Evolutionary conservation across 2,888 invertebrate species (phyloP).

Genomic region (Dioctria rufipes): DNA sequence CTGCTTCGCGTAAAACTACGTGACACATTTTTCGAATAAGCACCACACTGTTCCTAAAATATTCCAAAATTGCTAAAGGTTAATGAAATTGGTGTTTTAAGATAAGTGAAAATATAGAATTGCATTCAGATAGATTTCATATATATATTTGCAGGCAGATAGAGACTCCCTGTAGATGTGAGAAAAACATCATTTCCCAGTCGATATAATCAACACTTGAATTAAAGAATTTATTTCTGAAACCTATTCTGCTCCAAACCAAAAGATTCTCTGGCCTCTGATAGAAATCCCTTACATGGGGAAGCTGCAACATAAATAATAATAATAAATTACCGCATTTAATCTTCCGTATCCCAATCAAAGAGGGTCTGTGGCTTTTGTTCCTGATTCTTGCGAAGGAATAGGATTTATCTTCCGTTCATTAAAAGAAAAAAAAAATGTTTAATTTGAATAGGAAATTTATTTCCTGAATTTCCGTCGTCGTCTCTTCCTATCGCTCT

Average conservation of each 20-base stretch:
- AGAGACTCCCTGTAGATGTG: too few relatives aligned
- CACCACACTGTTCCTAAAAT: too few relatives aligned
- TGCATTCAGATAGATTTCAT: too few relatives aligned
- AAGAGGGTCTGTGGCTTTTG: slow-evolving; percentile 26
- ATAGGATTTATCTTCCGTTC: slow-evolving; percentile 15
- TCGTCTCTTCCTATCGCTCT: not conserved
- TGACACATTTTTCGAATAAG: too few relatives aligned
- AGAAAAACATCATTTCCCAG: too few relatives aligned
- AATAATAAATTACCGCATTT: slow-evolving; percentile 30
- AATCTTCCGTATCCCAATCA: slow-evolving; percentile 36
- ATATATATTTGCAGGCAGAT: too few relatives aligned
- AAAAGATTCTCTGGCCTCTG: not conserved
- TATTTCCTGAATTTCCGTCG: not conserved
- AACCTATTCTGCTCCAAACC: not conserved
- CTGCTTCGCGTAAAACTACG: too few relatives aligned
- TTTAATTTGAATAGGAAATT: slow-evolving; percentile 14
- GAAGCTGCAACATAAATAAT: not conserved
- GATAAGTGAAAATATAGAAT: too few relatives aligned
- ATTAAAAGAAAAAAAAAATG: not conserved
- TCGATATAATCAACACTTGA: not conserved
- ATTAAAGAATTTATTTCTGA: slow-evolving; percentile 11
- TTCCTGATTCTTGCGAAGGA: slow-evolving; percentile 5
- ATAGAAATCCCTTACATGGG: not conserved
- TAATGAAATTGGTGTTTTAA: too few relatives aligned
- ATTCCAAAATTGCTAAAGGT: too few relatives aligned